phyloP scores from a whole-genome alignment of 2,113 vertebrate genomes.

The Thinocorus orbignyianus region DNA sequence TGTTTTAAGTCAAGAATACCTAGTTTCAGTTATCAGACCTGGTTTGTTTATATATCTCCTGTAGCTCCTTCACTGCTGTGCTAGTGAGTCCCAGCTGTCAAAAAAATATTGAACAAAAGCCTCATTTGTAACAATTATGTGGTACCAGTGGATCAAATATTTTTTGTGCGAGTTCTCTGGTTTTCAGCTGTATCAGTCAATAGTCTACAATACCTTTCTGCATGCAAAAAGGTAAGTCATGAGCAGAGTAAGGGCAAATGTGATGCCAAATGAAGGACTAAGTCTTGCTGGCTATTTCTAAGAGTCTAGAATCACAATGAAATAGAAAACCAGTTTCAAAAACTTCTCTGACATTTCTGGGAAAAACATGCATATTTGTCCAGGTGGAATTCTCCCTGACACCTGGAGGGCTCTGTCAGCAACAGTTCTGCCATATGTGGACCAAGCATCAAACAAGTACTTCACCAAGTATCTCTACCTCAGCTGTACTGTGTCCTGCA shows the following conservation, averaged over 20 bases:
- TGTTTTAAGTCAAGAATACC: background rate
- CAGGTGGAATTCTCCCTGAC: background rate
- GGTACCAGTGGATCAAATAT: background rate
- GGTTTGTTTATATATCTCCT: background rate
- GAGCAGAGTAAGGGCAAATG: background rate
- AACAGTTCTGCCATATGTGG: background rate
- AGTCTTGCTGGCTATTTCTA: background rate
- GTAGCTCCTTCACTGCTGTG: background rate
- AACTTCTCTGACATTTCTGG: background rate
- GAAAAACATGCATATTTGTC: background rate
- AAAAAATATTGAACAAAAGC: background rate
- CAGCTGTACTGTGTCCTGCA: fast-evolving
- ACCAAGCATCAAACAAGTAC: background rate
- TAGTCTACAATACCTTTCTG: background rate
- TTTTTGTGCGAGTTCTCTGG: background rate
- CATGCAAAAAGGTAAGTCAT: background rate
- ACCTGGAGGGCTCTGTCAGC: background rate
- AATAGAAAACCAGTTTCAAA: background rate
- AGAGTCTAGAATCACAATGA: background rate
- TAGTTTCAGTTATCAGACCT: background rate
- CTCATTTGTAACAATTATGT: background rate
- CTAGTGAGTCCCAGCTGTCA: background rate
- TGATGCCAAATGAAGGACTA: background rate
- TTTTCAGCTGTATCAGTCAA: background rate
- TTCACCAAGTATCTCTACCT: background rate